phyloP scores from a whole-genome alignment of 2,888 invertebrate genomes.

The Phragmatobia fuliginosa region DNA sequence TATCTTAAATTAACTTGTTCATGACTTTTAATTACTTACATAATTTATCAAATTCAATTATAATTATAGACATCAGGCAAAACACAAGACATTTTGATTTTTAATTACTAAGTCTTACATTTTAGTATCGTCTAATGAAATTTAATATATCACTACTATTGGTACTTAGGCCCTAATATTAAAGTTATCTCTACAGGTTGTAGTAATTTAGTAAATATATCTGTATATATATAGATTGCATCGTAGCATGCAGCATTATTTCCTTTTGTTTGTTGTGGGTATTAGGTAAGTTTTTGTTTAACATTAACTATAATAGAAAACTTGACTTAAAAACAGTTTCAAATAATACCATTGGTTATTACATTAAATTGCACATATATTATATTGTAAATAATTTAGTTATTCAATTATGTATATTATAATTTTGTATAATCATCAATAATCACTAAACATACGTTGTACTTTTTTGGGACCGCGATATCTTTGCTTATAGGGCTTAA shows the following conservation, averaged over 20 bases:
- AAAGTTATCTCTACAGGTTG: background rate
- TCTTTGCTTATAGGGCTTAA: background rate
- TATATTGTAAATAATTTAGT: no score
- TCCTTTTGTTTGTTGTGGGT: background rate
- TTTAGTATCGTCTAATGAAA: background rate
- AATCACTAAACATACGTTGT: no score
- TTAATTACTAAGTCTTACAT: background rate
- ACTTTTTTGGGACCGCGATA: background rate
- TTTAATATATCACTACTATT: background rate
- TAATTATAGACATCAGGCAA: background rate
- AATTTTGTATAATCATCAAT: no score
- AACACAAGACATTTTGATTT: background rate
- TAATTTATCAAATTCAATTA: background rate
- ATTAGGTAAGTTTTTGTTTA: background rate
- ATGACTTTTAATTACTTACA: background rate
- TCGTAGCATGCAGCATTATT: background rate
- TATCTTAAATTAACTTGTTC: background rate
- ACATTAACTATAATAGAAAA: background rate
- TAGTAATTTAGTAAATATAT: background rate
- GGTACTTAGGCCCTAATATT: background rate
- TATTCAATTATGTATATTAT: no score
- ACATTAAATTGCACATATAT: no score
- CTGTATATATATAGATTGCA: background rate
- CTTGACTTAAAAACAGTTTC: no score
- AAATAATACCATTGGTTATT: no score